Percentiles rank a stretch among this genome's conserved stretches.
phyloP scores from a whole-genome alignment of 2,797 vertebrate genomes.

The Ptychadena robeensis region DNA sequence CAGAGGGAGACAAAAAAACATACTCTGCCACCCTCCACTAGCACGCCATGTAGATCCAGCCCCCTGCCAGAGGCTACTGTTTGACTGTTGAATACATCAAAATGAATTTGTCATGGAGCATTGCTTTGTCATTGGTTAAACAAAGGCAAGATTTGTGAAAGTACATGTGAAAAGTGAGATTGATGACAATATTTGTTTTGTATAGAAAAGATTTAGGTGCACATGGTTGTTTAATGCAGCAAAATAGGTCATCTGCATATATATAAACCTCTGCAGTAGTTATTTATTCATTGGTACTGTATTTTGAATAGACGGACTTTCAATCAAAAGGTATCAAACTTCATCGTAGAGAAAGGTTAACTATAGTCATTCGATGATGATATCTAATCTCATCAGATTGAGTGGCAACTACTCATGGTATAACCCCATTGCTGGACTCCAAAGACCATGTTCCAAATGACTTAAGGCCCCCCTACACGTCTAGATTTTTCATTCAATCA shows the following conservation, averaged over 20 bases:
- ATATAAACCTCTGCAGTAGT: background rate
- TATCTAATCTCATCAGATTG: too few species aligned
- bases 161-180: conserved; percentile 6
- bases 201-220: background rate
- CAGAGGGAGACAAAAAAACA: conserved; percentile 4
- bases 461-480: too few species aligned
- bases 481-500: too few species aligned
- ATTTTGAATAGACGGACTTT: background rate
- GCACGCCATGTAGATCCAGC: conserved; percentile 15
- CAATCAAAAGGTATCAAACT: too few species aligned
- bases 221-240: background rate
- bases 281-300: too few species aligned
- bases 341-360: background rate
- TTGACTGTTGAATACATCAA: conserved; percentile 46
- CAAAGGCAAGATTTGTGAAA: conserved; percentile 15
- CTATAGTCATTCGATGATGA: too few species aligned
- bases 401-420: background rate
- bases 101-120: conserved; percentile 41
- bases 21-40: background rate
- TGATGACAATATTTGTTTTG: conserved; percentile 3
- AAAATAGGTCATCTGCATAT: background rate
- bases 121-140: conserved; percentile 35
- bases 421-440: too few species aligned
- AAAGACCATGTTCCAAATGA: too few species aligned
- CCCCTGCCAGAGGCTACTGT: conserved; percentile 39